A percentile compares a stretch with the other conserved stretches of the same genome.
Conservation (phyloP, 2,113 vertebrate genomes). For the Actenoides hombroni region DNA sequence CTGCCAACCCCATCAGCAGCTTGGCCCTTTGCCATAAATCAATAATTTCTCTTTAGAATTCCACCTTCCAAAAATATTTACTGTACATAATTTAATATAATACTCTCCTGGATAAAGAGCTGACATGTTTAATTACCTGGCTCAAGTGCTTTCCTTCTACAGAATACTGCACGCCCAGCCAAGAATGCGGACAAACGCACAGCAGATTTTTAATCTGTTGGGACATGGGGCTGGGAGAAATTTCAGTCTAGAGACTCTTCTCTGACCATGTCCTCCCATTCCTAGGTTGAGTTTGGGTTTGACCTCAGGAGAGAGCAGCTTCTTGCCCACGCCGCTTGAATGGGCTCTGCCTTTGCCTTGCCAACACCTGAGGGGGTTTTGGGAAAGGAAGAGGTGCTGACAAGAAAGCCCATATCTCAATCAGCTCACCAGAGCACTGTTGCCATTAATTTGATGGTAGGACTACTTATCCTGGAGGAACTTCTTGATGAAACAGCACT, state of each 20-base stretch:
- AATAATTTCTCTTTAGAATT: slow-evolving; percentile 78
- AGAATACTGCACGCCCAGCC: slow-evolving; percentile 15
- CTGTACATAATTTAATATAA: slow-evolving; percentile 82
- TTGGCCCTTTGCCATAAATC: slow-evolving; percentile 75
- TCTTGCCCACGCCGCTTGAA: neutral
- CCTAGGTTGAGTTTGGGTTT: neutral
- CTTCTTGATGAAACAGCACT: neutral
- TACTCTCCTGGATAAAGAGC: slow-evolving; percentile 77
- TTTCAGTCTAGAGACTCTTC: neutral
- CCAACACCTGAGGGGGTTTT: neutral
- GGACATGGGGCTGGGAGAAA: neutral
- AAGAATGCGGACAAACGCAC: neutral
- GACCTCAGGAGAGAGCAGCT: neutral
- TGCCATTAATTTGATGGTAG: neutral
- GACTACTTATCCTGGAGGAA: neutral
- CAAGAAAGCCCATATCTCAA: neutral
- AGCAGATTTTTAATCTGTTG: neutral
- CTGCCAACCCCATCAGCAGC: slow-evolving; percentile 69
- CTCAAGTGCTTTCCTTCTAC: slow-evolving; percentile 66
- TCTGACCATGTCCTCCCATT: neutral
- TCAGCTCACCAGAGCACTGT: neutral
- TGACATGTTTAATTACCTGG: slow-evolving; percentile 79
- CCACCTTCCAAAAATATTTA: slow-evolving; percentile 82
- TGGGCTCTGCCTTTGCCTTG: neutral
- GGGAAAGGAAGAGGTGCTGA: neutral